Evolutionary conservation across 2,797 vertebrate species (phyloP), one percentile per base, ranked within the genome.

Genomic region (Takifugu rubripes): DNA sequence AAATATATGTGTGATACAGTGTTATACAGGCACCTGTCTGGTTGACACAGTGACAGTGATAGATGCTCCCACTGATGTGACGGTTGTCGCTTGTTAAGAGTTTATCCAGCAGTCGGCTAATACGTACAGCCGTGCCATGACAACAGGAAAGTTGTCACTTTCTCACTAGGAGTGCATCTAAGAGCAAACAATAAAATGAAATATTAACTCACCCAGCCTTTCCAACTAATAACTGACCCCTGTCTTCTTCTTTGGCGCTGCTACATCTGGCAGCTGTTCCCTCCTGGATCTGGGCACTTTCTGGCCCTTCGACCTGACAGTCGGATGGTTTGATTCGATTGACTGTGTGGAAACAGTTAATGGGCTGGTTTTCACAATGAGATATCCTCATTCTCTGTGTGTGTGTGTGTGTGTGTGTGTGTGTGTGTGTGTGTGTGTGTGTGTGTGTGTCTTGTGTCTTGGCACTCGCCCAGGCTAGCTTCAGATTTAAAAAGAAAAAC

Each of bases 401-500:
- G 68, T 48, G 63, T 47, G 66, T 47, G 67, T 43, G 40, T 43
- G 40, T 43, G 52, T 52, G 63, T 24, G 70, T 63, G 61, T 43
- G 33, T 26, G 24, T 44, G 40, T 26, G 25, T 12, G 25, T 17
- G 25, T 14, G 58, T 56, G 49, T 54, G 58, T 55, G 46, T 33
- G 31, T 52, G 64, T 58, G 46, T 61, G 49, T 70, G 62, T 63
- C 6, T 82, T 21, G 21, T 21, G 21, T 21, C 21, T 26, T 88
- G 90, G 89, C 86, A 59, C 66, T 49, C 5, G 56, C 84, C 88
- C 88, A 90, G 72, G 61, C 71, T 71, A 77, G 78, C 65, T 61
- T 66, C 83, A 82, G 82, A 83, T 79, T 82, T 78, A 85, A 59
- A 78, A 72, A 75, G 72, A 72, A 82, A 84, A 82, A 87, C 89